Conservation (phyloP, 2,888 invertebrate species). For the Eledone cirrhosa region DNA sequence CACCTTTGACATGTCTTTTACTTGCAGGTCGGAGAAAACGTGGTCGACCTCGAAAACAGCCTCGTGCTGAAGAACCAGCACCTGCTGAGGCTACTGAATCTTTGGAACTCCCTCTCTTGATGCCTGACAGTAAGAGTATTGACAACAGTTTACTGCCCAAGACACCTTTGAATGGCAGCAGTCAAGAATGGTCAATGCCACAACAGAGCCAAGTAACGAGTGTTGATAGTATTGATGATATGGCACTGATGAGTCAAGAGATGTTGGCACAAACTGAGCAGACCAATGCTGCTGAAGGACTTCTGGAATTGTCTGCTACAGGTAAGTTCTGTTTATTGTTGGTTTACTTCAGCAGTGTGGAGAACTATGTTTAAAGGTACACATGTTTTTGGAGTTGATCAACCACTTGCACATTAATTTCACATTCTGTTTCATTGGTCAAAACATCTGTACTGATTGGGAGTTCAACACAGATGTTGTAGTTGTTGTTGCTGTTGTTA, state of each 20-base stretch:
- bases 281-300: constrained; percentile 61
- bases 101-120: background rate
- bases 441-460: no score
- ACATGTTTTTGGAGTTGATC: no score
- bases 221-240: background rate
- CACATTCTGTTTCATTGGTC: no score
- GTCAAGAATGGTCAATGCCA: constrained; percentile 33
- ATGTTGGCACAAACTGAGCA: constrained; percentile 37
- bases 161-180: no score
- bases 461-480: no score
- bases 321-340: constrained; percentile 42
- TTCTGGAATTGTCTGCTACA: constrained; percentile 63
- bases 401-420: no score
- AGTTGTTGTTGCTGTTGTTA: background rate
- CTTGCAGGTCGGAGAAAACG: constrained; percentile 47
- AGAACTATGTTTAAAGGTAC: no score
- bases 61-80: constrained; percentile 12
- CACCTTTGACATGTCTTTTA: background rate
- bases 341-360: no score
- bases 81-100: constrained; percentile 16
- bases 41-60: constrained; percentile 52
- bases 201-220: constrained; percentile 36
- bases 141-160: background rate
- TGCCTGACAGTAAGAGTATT: constrained; percentile 11
- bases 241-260: background rate